phyloP scores from a whole-genome alignment of 1,140 invertebrate species.

The Anastrepha ludens region DNA sequence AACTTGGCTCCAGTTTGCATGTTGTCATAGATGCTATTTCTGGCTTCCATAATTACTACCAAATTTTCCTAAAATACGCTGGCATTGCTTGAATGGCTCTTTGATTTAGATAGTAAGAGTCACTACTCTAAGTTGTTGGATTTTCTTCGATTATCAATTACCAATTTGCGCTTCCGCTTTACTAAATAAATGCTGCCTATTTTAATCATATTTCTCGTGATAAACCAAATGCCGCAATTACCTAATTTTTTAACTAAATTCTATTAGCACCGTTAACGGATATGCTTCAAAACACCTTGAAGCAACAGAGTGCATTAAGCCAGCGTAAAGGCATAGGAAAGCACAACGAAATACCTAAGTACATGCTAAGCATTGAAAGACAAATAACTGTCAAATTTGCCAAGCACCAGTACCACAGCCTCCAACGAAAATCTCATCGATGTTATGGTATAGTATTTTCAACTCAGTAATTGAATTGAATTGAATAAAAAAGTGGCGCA shows the following conservation, averaged over 20 bases:
- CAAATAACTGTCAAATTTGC: not conserved
- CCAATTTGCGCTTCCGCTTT: not conserved
- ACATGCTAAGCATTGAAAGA: not conserved
- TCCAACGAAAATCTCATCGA: constrained; percentile 31
- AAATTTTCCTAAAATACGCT: too few species aligned
- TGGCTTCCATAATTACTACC: too few species aligned
- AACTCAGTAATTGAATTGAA: constrained; percentile 52
- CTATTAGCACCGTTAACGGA: not conserved
- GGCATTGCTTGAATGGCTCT: not conserved
- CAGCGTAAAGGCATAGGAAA: not conserved
- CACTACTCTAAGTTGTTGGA: not conserved
- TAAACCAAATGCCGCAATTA: not conserved
- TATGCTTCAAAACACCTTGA: constrained; percentile 7
- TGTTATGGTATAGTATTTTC: constrained; percentile 19
- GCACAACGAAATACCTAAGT: not conserved
- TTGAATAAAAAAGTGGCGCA: constrained; percentile 44
- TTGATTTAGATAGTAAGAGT: not conserved
- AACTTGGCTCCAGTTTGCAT: too few species aligned
- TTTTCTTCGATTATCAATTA: not conserved
- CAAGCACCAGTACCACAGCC: not conserved
- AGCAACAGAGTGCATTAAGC: not conserved
- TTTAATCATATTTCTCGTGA: not conserved
- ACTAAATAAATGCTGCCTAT: not conserved
- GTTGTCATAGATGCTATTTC: too few species aligned
- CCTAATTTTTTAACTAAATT: constrained; percentile 21